Evolutionary conservation across 2,113 vertebrate genomes (phyloP), one percentile per base, ranked within the genome.

Genomic region (Carollia perspicillata): DNA sequence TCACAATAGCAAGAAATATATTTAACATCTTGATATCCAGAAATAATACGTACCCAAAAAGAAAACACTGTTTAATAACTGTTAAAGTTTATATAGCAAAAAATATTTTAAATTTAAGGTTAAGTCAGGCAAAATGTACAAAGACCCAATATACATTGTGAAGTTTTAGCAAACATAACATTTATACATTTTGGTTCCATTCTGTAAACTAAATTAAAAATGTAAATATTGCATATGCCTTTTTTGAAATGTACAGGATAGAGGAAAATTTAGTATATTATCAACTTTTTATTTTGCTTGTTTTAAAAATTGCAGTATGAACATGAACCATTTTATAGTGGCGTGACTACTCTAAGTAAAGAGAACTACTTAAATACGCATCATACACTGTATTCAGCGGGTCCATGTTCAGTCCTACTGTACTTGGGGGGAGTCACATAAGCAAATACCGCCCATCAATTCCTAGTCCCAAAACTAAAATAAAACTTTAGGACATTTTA

Each of bases 151-250:
- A 98, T 98, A 99, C 99, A 99, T 98, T 96, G 88, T 99, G 98
- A 98, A 98, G 96, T 98, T 99, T 99, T 99, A 99, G 99, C 99
- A 99, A 99, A 99, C 98, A 98, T 99, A 99, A 99, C 98, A 98
- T 99, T 99, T 99, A 99, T 98, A 99, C 99, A 99, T 99, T 99
- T 99, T 99, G 99, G 99, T 99, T 99, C 98, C 97, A 98, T 99
- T 99, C 99, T 99, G 99, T 99, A 99, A 99, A 99, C 99, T 99
- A 99, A 99, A 98, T 98, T 98, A 99, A 99, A 99, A 98, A 99
- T 99, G 98, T 99, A 99, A 99, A 99, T 99, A 99, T 99, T 99
- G 99, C 99, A 99, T 99, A 99, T 99, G 99, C 99, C 99, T 98
- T 99, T 96, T 98, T 98, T 99, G 98, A 99, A 99, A 99, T 99